phyloP scores from a whole-genome alignment of 2,888 invertebrate genomes.

The Drosophila barbarae region DNA sequence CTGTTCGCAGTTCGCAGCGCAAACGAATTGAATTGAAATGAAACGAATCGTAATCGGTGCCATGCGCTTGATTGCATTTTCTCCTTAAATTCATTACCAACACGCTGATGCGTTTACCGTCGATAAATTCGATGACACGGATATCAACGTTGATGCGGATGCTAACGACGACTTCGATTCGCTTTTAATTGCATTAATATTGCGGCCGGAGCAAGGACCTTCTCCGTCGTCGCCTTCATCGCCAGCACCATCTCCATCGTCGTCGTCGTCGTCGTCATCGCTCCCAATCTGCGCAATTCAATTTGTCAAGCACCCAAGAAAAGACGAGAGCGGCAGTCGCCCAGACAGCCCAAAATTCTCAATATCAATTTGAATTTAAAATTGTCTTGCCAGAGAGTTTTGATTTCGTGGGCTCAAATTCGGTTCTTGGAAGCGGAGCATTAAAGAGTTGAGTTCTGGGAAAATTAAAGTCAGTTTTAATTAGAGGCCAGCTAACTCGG shows the following conservation, averaged over 20 bases:
- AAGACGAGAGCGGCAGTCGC: conserved; percentile 42
- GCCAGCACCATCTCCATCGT: conserved; percentile 6
- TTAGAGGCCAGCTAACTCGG: conserved; percentile 7
- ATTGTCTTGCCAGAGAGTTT: conserved; percentile 18
- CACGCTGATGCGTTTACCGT: conserved; percentile 61
- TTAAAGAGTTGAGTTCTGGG: conserved; percentile 26
- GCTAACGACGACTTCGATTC: conserved; percentile 54
- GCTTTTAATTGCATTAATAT: conserved; percentile 73
- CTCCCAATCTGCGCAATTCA: conserved; percentile 67
- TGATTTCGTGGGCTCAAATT: conserved; percentile 24
- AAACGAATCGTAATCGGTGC: conserved; percentile 48
- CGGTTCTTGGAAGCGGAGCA: conserved; percentile 1
- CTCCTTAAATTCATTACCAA: conserved; percentile 63
- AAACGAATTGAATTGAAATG: conserved; percentile 6
- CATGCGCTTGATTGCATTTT: conserved; percentile 65
- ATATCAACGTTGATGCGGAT: conserved; percentile 34
- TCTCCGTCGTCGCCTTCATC: conserved; percentile 4
- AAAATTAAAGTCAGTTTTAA: conserved; percentile 32
- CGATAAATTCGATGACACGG: conserved; percentile 53
- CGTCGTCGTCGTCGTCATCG: conserved; percentile 12
- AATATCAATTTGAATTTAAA: conserved; percentile 48
- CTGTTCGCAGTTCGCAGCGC: no score
- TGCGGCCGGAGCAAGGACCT: conserved; percentile 51
- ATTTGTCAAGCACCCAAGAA: conserved; percentile 55
- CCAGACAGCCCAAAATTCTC: conserved; percentile 33